Evolutionary conservation across 2,113 vertebrate species (phyloP).

Genomic region (Heloderma charlesbogerti): DNA sequence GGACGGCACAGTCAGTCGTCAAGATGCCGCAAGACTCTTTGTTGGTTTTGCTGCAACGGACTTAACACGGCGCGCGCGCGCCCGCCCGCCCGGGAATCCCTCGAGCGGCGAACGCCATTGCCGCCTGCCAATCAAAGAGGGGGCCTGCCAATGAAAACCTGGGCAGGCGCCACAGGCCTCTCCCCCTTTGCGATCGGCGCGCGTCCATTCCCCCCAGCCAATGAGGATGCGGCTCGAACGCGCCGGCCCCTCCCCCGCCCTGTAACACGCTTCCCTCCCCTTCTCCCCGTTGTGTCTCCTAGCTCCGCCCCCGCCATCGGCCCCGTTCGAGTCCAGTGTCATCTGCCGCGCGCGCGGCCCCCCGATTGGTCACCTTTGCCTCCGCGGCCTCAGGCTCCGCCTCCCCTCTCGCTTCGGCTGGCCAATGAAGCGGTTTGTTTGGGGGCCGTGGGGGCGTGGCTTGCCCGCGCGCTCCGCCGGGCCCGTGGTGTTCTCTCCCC

Average conservation of each 20-base stretch:
- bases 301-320: too few relatives aligned
- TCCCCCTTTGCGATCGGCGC: neutral
- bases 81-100: neutral
- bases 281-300: too few relatives aligned
- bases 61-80: too few relatives aligned
- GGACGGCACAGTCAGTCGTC: too few relatives aligned
- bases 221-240: neutral
- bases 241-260: neutral
- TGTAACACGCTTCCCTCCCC: neutral
- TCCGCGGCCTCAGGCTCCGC: neutral
- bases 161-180: fast-evolving
- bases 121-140: neutral
- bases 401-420: neutral
- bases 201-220: neutral
- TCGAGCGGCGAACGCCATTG: neutral
- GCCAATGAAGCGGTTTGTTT: slow-evolving; percentile 39
- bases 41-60: neutral
- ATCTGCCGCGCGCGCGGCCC: slow-evolving; percentile 31
- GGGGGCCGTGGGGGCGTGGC: neutral
- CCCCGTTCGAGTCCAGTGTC: fast-evolving
- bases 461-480: neutral
- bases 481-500: neutral
- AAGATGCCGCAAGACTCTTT: neutral
- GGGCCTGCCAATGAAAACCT: fast-evolving
- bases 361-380: neutral